phyloP scores from a whole-genome alignment of 2,888 invertebrate genomes.

The Syrista parreyssii region DNA sequence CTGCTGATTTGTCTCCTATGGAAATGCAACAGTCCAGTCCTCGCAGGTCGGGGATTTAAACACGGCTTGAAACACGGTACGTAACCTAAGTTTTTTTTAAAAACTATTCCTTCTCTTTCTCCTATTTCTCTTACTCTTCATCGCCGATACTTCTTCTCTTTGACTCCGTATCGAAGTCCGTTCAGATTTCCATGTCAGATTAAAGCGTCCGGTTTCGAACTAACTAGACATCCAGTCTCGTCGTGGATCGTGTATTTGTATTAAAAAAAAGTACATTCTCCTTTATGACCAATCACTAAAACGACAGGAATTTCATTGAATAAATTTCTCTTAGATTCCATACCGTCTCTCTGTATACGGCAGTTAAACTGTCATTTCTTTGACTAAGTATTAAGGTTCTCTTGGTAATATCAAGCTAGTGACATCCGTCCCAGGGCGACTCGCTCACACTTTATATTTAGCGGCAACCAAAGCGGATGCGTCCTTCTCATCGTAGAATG shows the following conservation, averaged over 20 bases:
- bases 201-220: not conserved
- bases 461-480: slow-evolving; percentile 34
- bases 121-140: not conserved
- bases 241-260: not conserved
- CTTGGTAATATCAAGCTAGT: not conserved
- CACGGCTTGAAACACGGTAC: slow-evolving; percentile 44
- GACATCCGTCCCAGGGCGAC: not conserved
- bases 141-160: not conserved
- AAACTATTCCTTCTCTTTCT: not conserved
- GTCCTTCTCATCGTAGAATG: not conserved
- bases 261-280: not conserved
- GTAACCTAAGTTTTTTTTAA: not conserved
- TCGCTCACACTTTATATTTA: slow-evolving; percentile 59
- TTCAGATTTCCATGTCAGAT: not conserved
- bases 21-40: slow-evolving; percentile 8
- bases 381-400: not conserved
- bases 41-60: slow-evolving; percentile 46
- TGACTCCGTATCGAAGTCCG: not conserved
- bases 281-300: not conserved
- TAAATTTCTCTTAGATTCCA: not conserved
- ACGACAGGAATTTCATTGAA: not conserved
- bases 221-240: not conserved
- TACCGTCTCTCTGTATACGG: not conserved
- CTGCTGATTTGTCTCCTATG: slow-evolving; percentile 31
- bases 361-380: not conserved